Percentiles rank a stretch among this genome's conserved stretches.
Conservation (phyloP, 1,140 invertebrate species). For the Ostrea edulis region DNA sequence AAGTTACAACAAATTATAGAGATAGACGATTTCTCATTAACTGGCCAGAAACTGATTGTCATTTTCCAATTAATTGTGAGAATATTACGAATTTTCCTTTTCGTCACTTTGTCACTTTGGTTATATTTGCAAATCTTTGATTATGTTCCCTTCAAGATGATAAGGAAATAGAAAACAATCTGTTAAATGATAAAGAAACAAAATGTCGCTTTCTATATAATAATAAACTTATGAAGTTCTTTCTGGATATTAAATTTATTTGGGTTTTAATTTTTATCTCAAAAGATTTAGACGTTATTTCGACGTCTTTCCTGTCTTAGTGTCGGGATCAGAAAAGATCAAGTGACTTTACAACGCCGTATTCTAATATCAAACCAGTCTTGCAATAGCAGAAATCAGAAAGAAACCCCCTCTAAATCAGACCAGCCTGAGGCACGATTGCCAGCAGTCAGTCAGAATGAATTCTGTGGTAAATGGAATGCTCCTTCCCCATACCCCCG, state of each 20-base stretch:
- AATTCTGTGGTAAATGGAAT: slow-evolving; percentile 15
- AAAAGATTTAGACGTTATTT: slow-evolving; percentile 11
- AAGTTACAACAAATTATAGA: slow-evolving; percentile 43
- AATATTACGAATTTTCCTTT: slow-evolving; percentile 44
- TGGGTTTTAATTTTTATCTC: slow-evolving; percentile 37
- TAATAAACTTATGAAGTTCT: slow-evolving; percentile 28
- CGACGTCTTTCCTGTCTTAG: slow-evolving; percentile 1
- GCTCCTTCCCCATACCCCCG: slow-evolving; percentile 5
- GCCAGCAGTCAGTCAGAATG: not conserved
- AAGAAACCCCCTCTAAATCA: not conserved
- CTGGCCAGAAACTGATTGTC: slow-evolving; percentile 15
- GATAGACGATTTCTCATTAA: slow-evolving; percentile 53
- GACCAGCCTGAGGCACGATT: not conserved
- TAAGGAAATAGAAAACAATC: not conserved
- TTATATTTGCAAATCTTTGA: slow-evolving; percentile 5
- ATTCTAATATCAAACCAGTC: not conserved
- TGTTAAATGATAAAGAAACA: not conserved
- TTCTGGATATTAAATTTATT: slow-evolving; percentile 32
- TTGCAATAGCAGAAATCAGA: not conserved
- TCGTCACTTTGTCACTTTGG: slow-evolving; percentile 36
- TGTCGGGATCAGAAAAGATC: slow-evolving; percentile 16
- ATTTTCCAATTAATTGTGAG: slow-evolving; percentile 47
- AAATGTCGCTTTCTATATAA: not conserved
- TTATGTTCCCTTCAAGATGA: not conserved
- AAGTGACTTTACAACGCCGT: slow-evolving; percentile 5